Evolutionary conservation across 1,140 invertebrate species (phyloP).

Genomic region (Hyposmocoma kahamanoa): DNA sequence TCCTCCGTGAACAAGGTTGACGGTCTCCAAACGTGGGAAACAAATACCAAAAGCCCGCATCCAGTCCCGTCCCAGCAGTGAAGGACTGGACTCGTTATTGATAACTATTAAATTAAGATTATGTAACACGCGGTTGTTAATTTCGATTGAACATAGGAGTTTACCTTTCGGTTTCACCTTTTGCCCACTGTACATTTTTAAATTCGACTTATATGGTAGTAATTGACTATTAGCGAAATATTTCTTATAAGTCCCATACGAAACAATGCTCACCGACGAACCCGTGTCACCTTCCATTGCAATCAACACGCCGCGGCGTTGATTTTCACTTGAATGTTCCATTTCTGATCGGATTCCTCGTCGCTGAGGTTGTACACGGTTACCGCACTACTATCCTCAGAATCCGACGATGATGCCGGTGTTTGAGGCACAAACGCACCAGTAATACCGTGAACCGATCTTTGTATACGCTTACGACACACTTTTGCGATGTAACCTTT

Average conservation of each 20-base stretch:
- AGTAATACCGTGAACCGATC: background rate
- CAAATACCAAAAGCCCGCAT: background rate
- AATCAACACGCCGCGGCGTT: background rate
- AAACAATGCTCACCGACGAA: slow-evolving; percentile 3
- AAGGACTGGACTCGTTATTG: background rate
- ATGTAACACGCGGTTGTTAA: background rate
- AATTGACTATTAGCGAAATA: background rate
- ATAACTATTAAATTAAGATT: background rate
- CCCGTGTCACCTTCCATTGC: slow-evolving; percentile 9
- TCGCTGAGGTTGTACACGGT: slow-evolving; percentile 8
- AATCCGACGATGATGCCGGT: background rate
- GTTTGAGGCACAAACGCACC: too few relatives aligned
- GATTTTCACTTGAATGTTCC: background rate
- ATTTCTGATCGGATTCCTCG: background rate
- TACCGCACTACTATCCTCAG: background rate
- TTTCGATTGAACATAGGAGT: background rate
- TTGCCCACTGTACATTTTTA: slow-evolving; percentile 7
- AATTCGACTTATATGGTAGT: background rate
- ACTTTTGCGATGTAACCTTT: slow-evolving; percentile 4
- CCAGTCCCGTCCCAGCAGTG: background rate
- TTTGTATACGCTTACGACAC: slow-evolving; percentile 2
- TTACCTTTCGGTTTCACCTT: slow-evolving; percentile 5
- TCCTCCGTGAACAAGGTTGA: background rate
- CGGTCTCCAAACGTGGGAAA: background rate
- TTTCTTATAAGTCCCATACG: background rate